Evolutionary conservation across 2,113 vertebrate genomes (phyloP), one percentile per base, ranked within the genome.

Genomic region (Carlito syrichta): DNA sequence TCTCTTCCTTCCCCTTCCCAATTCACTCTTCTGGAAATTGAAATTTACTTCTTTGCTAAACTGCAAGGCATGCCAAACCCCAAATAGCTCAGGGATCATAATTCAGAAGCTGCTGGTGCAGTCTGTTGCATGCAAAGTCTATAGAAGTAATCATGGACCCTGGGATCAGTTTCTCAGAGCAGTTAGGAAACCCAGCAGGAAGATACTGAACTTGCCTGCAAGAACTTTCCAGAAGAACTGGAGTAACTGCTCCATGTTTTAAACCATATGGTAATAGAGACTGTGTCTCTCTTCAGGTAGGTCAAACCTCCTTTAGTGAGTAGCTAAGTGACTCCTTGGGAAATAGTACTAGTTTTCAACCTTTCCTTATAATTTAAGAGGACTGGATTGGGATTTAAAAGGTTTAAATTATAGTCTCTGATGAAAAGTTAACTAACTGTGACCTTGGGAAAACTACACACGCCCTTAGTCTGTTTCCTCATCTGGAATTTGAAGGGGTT

Each of bases 21-120:
- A 71, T 27, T 78, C 56, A 95, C 97, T 97, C 68, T 96, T 96
- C 83, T 98, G 92, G 92, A 92, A 96, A 97, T 50, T 94, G 54
- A 96, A 96, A 52, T 95, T 62, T 96, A 95, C 22, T 97, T 98
- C 94, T 92, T 71, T 35, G 82, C 92, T 97, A 97, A 97, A 97
- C 71, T 92, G 23, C 40, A 98, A 98, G 96, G 89, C 32, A 0
- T 95, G 92, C 92, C 95, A 98, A 86, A 96, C 84, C 97, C 76
- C 74, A 91, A 97, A 56, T 93, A 97, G 96, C 88, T 69, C 43
- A 97, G 81, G 88, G 79, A 93, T 96, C 94, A 30, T 97, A 98
- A 98, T 97, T 98, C 97, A 97, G 96, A 93, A 98, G 71, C 96
- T 30, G 4, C 89, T 45, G 95, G 71, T 82, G 98, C 94, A 78